Conservation (phyloP, 2,888 invertebrate species). For the Anticlea derivata region DNA sequence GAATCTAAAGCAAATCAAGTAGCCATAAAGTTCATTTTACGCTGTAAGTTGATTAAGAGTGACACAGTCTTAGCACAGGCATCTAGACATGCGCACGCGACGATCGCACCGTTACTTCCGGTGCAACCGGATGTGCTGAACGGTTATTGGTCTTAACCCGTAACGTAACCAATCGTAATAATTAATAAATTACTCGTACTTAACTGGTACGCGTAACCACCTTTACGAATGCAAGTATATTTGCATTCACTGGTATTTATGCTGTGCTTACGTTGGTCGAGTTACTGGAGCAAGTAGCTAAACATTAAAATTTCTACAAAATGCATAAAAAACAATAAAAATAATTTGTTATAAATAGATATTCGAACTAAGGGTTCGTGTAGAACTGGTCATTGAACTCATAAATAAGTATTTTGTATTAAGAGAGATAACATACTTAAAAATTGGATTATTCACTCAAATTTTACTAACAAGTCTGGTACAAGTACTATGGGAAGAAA, state of each 20-base stretch:
- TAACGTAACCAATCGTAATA: slow-evolving; percentile 25
- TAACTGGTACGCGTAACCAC: slow-evolving; percentile 20
- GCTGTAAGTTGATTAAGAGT: background rate
- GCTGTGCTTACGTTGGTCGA: background rate
- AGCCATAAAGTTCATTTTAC: too few species aligned
- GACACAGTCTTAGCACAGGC: slow-evolving; percentile 3
- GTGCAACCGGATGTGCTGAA: slow-evolving; percentile 50
- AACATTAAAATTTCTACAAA: too few species aligned
- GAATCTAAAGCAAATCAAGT: background rate
- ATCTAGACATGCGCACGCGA: slow-evolving; percentile 52
- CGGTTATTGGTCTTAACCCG: slow-evolving; percentile 36
- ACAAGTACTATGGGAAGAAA: too few species aligned
- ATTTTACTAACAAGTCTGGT: too few species aligned
- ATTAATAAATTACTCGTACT: slow-evolving; percentile 21
- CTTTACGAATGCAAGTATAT: slow-evolving; percentile 11
- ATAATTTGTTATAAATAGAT: too few species aligned
- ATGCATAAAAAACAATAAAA: too few species aligned
- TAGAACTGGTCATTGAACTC: too few species aligned
- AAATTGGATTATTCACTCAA: too few species aligned
- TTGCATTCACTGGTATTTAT: slow-evolving; percentile 8
- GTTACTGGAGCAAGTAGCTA: background rate
- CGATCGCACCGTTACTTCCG: slow-evolving; percentile 68
- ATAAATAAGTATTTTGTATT: too few species aligned
- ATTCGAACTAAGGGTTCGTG: too few species aligned
- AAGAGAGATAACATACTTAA: too few species aligned